Evolutionary conservation across 2,113 vertebrate genomes (phyloP), one percentile per base, ranked within the genome.

Genomic region (Cyanistes caeruleus): DNA sequence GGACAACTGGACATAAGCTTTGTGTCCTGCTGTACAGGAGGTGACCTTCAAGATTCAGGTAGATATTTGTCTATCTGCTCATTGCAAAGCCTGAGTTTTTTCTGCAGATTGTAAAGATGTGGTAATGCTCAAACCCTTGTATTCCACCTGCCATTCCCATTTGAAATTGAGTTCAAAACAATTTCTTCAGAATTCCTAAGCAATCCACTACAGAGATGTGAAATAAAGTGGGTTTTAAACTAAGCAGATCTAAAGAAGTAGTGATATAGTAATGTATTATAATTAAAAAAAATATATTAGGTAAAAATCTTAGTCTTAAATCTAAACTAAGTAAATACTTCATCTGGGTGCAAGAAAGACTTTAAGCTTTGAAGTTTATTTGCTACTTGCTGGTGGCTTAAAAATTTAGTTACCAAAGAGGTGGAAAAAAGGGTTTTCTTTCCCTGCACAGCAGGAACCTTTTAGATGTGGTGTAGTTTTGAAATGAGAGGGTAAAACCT

Each of bases 381-480:
- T 62, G 30, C 58, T 75, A 5, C 28, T 51, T 70, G 86, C 68
- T 93, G 60, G 52, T 72, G 64, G 87, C 62, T 22, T 55, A 65
- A 89, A 82, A 91, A 68, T 62, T 48, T 44, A 78, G 72, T 59
- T 62, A 52, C 64, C 79, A 27, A 75, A 73, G 70, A 58, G 59
- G 79, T 68, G 28, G 60, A 88, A 83, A 84, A 92, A 80, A 89
- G 55, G 23, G 16, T 49, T 93, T 82, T 84, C 68, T 83, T 93
- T 85, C 87, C 90, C 70, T 95, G 65, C 56, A 77, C 82, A 85
- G 67, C 77, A 93, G 37, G 92, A 85, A 63, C 84, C 76, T 64
- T 90, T 93, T 70, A 96, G 95, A 90, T 94, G 59, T 87, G 77
- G 63, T 84, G 44, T 46, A 53, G n/a, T 68, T 84, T 69, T 82